Evolutionary conservation across 1,140 invertebrate genomes (phyloP).

Genomic region (Hetaerina americana): DNA sequence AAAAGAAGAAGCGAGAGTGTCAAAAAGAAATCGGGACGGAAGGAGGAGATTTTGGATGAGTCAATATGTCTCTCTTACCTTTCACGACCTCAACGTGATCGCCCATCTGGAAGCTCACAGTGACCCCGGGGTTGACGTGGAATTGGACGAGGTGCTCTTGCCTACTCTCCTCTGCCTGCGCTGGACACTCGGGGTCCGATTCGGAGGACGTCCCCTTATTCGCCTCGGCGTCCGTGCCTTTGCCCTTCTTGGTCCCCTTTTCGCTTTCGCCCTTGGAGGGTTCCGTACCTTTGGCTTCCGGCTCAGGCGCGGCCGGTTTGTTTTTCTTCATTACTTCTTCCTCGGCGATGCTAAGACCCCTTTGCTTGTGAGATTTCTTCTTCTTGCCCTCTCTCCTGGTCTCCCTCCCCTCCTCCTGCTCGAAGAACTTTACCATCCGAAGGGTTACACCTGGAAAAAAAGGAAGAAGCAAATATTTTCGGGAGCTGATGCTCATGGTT

Average conservation of each 20-base stretch:
- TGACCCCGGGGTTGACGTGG: slow-evolving; percentile 54
- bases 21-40: too few species aligned
- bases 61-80: slow-evolving; percentile 31
- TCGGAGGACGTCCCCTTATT: background rate
- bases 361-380: background rate
- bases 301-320: background rate
- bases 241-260: background rate
- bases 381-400: background rate
- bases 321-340: background rate
- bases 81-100: slow-evolving; percentile 48
- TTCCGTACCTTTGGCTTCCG: background rate
- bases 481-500: too few species aligned
- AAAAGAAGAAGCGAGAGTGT: too few species aligned
- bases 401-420: background rate
- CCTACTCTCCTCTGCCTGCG: slow-evolving; percentile 1
- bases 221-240: background rate
- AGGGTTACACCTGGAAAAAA: background rate
- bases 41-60: background rate
- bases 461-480: too few species aligned
- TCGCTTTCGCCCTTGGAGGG: background rate
- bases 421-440: background rate
- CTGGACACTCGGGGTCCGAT: too few species aligned
- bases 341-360: background rate
- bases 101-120: slow-evolving; percentile 48
- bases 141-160: slow-evolving; percentile 48